phyloP scores from a whole-genome alignment of 2,888 invertebrate species.

The Polyploca ridens region DNA sequence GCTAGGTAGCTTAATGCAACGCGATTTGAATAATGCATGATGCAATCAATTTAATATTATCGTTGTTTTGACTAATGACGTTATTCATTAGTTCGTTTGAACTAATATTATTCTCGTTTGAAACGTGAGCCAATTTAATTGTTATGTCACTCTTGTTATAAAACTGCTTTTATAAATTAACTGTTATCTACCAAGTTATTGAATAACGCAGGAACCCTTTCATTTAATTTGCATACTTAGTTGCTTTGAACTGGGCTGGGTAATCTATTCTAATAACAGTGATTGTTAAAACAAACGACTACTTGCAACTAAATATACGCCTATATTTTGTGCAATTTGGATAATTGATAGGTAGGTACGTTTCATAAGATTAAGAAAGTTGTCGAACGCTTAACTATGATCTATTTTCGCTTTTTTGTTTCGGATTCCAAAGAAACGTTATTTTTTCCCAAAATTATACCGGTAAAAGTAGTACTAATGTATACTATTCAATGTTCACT shows the following conservation, averaged over 20 bases:
- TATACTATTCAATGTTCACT: too few species aligned
- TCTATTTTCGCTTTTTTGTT: neutral
- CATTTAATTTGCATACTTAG: constrained; percentile 56
- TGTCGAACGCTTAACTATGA: constrained; percentile 39
- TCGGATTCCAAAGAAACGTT: too few species aligned
- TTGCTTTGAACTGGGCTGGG: constrained; percentile 34
- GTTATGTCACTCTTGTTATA: constrained; percentile 19
- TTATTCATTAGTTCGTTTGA: constrained; percentile 27
- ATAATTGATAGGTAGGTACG: constrained; percentile 40
- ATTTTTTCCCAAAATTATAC: neutral
- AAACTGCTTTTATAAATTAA: constrained; percentile 32
- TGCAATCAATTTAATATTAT: neutral
- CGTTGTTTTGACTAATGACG: neutral
- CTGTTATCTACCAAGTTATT: constrained; percentile 28
- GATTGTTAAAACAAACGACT: constrained; percentile 34
- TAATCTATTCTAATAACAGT: constrained; percentile 48
- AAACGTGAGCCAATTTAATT: constrained; percentile 17
- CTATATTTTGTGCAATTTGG: constrained; percentile 48
- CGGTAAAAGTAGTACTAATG: too few species aligned
- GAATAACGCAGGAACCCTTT: constrained; percentile 47
- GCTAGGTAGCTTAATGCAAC: neutral
- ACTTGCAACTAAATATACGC: constrained; percentile 37
- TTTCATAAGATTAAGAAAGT: constrained; percentile 49
- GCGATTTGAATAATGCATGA: neutral
- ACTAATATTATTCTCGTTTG: constrained; percentile 24